phyloP scores from a whole-genome alignment of 2,797 vertebrate species.

The Steatocranus sp. region DNA sequence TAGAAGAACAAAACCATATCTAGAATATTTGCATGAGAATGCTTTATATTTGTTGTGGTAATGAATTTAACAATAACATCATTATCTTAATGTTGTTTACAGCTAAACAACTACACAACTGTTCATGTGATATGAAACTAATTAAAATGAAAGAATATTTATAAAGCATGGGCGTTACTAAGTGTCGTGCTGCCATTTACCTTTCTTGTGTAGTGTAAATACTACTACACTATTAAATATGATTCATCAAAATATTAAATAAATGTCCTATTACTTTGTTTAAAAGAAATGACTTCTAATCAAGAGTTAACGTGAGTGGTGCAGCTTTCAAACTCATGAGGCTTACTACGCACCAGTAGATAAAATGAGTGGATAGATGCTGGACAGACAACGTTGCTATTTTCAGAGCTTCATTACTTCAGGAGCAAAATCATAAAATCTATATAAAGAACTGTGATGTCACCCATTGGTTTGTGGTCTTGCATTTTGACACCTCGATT shows the following conservation, averaged over 20 bases:
- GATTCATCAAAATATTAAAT: not conserved
- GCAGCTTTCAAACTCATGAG: not conserved
- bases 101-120: not conserved
- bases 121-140: not conserved
- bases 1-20: not conserved
- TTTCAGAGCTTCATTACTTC: not conserved
- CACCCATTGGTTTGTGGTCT: not conserved
- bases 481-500: not conserved
- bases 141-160: not conserved
- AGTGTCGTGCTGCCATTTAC: not conserved
- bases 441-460: not conserved
- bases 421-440: not conserved
- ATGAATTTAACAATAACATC: not conserved
- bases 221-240: not conserved
- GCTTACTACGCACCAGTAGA: not conserved
- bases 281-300: not conserved
- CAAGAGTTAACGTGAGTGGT: not conserved
- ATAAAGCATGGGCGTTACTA: not conserved
- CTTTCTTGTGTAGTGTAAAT: not conserved
- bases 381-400: not conserved
- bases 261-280: not conserved
- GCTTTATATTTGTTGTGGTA: not conserved
- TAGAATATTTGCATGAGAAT: not conserved
- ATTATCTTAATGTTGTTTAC: not conserved
- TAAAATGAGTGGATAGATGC: not conserved